Conservation (phyloP, 2,797 vertebrate genomes). For the Squalus acanthias region DNA sequence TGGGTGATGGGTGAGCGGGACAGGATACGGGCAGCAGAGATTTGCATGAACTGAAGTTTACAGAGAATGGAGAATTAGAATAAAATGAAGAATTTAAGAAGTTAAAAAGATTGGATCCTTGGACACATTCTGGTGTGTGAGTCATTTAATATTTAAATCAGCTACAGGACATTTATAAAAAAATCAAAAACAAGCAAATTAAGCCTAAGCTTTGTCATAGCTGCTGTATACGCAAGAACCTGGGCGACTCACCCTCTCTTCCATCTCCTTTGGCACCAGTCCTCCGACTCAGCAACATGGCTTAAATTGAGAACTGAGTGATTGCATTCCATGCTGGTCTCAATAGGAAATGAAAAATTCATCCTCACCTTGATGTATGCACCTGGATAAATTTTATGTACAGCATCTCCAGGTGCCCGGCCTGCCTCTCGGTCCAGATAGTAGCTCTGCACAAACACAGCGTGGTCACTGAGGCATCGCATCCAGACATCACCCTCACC, state of each 20-base stretch:
- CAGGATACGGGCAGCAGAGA: not conserved
- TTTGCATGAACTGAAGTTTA: not conserved
- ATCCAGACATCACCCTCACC: conserved; percentile 68
- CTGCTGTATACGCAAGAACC: not conserved
- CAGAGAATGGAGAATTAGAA: not conserved
- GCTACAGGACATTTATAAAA: not conserved
- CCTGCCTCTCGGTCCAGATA: conserved; percentile 70
- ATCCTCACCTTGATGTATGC: conserved; percentile 65
- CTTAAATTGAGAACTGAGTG: not conserved
- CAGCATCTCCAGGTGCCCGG: conserved; percentile 68
- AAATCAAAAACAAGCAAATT: not conserved
- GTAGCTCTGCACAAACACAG: conserved; percentile 71
- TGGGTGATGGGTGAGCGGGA: not conserved
- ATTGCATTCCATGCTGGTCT: not conserved
- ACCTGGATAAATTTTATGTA: conserved; percentile 73
- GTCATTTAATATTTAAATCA: not conserved
- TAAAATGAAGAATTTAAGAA: not conserved
- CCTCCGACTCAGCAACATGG: not conserved
- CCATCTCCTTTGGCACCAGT: not conserved
- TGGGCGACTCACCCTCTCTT: not conserved
- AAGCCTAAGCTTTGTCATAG: not conserved
- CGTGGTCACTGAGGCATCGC: conserved; percentile 68
- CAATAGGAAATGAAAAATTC: not conserved
- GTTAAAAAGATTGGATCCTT: not conserved
- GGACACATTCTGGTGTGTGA: not conserved